A percentile compares a stretch with the other conserved stretches of the same genome.
These are phyloP conservation scores for Prinia subflava DNA, from an alignment of 2,113 vertebrate genomes.

Conservation along the genomic window DNA sequence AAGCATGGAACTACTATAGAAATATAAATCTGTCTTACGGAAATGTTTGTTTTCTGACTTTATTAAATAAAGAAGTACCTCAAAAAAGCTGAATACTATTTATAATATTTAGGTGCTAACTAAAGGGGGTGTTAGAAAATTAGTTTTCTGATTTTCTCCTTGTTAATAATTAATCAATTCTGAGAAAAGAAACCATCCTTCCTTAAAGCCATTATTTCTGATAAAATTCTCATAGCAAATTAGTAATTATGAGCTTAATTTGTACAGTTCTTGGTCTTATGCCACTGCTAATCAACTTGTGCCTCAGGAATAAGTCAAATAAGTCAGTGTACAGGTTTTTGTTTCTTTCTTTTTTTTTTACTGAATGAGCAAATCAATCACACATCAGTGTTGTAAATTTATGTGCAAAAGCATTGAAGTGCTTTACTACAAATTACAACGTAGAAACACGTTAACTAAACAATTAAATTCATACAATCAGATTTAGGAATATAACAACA, in stretches of 20 bases:
- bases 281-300: not conserved
- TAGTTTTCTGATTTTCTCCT: not conserved
- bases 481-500: slow-evolving; percentile 87
- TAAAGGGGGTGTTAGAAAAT: not conserved
- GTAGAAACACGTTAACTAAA: slow-evolving; percentile 88
- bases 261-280: not conserved
- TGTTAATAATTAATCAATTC: not conserved
- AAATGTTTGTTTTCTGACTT: not conserved
- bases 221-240: not conserved
- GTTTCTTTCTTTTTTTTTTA: slow-evolving; percentile 69
- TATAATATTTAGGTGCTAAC: not conserved
- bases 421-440: slow-evolving; percentile 91
- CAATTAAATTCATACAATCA: slow-evolving; percentile 88
- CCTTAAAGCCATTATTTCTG: not conserved
- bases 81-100: not conserved
- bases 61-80: not conserved
- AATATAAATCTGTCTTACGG: not conserved
- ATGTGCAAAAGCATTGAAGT: slow-evolving; percentile 95
- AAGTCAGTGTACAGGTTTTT: slow-evolving; percentile 70
- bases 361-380: slow-evolving; percentile 83
- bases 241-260: not conserved
- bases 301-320: slow-evolving; percentile 70
- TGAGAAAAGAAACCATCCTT: not conserved
- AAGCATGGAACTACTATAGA: not conserved
- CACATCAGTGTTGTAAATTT: slow-evolving; percentile 82